Percentiles rank a stretch among this genome's conserved stretches.
Conservation (phyloP, 2,113 vertebrate genomes). For the Sapayoa aenigma region DNA sequence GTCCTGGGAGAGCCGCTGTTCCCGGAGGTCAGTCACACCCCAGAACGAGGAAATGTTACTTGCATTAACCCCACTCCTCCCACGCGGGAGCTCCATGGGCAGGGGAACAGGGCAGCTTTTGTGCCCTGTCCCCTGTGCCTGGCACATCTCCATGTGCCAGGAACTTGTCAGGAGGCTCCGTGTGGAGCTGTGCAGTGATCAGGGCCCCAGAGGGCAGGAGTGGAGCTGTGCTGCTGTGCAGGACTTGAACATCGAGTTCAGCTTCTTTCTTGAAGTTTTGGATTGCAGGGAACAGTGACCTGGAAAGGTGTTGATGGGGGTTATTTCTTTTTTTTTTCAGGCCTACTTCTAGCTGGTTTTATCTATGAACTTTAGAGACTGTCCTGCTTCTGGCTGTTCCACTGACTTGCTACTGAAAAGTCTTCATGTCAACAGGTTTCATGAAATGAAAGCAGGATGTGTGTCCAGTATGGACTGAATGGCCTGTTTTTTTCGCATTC, state of each 20-base stretch:
- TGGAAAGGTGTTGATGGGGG: background rate
- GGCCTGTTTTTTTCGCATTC: background rate
- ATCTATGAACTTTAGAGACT: background rate
- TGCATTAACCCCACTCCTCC: background rate
- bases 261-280: background rate
- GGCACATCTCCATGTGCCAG: background rate
- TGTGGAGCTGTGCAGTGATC: background rate
- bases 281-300: background rate
- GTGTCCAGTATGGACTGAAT: background rate
- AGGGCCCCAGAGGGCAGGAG: background rate
- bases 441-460: background rate
- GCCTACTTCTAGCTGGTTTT: background rate
- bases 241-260: background rate
- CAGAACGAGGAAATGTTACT: background rate
- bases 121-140: background rate
- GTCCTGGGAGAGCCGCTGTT: background rate
- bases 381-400: background rate
- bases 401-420: background rate
- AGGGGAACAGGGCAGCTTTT: background rate
- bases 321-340: background rate
- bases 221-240: background rate
- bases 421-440: background rate
- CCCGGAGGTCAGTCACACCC: background rate
- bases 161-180: background rate
- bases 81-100: rapidly evolving